Percentiles rank a stretch among this genome's conserved stretches.
Evolutionary conservation across 2,888 invertebrate genomes (phyloP).

Genomic region (Troglohyphantes excavatus): DNA sequence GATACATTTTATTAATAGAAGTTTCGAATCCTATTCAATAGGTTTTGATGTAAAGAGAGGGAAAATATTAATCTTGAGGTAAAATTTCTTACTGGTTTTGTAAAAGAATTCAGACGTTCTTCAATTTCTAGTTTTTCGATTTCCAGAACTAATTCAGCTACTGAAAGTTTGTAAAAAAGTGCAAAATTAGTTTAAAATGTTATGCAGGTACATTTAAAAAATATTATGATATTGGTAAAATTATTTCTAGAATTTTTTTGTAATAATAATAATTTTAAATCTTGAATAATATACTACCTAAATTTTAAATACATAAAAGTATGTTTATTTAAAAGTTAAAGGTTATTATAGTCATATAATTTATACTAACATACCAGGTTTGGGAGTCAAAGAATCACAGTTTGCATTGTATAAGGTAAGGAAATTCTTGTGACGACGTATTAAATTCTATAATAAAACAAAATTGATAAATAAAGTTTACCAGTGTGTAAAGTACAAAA

Average conservation of each 20-base stretch:
- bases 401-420: slow-evolving; percentile 82
- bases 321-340: not conserved
- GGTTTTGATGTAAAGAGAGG: no score
- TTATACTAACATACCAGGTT: slow-evolving; percentile 80
- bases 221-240: no score
- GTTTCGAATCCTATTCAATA: no score
- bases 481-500: no score
- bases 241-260: not conserved
- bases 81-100: slow-evolving; percentile 37
- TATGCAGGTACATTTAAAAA: no score
- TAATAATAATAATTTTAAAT: not conserved
- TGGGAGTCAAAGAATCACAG: slow-evolving; percentile 84
- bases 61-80: no score
- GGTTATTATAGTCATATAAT: not conserved
- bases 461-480: slow-evolving; percentile 30
- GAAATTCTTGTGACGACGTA: slow-evolving; percentile 81
- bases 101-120: slow-evolving; percentile 44
- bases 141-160: slow-evolving; percentile 45
- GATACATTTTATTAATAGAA: no score
- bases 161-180: slow-evolving; percentile 19
- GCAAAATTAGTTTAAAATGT: no score
- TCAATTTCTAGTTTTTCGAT: slow-evolving; percentile 62
- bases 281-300: slow-evolving; percentile 1
- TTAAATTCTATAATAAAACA: slow-evolving; percentile 79
- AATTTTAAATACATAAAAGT: no score